Conservation (phyloP, 2,888 invertebrate species). For the Microctonus brassicae region DNA sequence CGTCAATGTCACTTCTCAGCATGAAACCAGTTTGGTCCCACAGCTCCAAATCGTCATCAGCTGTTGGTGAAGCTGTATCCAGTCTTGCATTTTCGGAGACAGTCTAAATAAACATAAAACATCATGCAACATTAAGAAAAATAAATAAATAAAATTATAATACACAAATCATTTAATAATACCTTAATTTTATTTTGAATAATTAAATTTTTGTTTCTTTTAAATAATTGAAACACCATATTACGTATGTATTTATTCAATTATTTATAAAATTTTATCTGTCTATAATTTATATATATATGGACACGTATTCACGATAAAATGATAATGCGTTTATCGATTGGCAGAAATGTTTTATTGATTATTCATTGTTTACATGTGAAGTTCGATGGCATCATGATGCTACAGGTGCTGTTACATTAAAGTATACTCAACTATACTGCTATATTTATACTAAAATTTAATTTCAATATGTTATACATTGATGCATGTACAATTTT, state of each 20-base stretch:
- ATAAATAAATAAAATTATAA: not conserved
- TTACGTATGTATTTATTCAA: not conserved
- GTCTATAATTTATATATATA: too few species aligned
- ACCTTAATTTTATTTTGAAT: not conserved
- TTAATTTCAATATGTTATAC: not conserved
- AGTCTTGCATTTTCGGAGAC: slow-evolving; percentile 78
- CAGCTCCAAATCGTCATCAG: slow-evolving; percentile 80
- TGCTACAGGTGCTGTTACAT: slow-evolving; percentile 27
- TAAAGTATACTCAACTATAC: not conserved
- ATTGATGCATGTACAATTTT: not conserved
- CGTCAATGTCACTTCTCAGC: slow-evolving; percentile 78
- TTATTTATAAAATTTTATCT: not conserved
- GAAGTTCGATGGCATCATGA: slow-evolving; percentile 24
- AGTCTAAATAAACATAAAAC: slow-evolving; percentile 71
- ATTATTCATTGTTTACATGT: slow-evolving; percentile 16
- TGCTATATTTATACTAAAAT: too few species aligned
- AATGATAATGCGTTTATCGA: not conserved
- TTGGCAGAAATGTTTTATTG: not conserved
- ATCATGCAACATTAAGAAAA: not conserved
- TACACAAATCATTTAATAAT: not conserved
- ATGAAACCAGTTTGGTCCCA: slow-evolving; percentile 83
- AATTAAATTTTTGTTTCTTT: not conserved
- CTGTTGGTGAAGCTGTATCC: slow-evolving; percentile 73
- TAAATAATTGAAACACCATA: not conserved
- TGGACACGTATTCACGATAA: not conserved